Evolutionary conservation across 2,113 vertebrate genomes (phyloP), one percentile per base, ranked within the genome.

Genomic region (Charadrius vociferus): DNA sequence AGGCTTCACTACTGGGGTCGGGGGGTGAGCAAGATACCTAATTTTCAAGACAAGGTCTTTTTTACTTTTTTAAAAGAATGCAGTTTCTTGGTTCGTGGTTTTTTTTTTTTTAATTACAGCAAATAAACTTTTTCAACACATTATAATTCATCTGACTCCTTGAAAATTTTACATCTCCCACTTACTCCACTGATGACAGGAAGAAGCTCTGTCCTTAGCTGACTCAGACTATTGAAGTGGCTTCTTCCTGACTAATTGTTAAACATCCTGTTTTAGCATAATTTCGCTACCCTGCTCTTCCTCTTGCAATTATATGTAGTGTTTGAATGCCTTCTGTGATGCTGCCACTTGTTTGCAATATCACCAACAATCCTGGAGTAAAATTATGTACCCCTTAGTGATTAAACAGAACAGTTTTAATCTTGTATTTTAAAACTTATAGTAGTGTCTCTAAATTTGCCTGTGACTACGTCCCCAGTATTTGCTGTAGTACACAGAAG

Each of bases 391-490:
- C 10, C 22, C 34, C 16, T 61, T 52, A 68, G 8, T 36, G 12
- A 58, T 66, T 84, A 62, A 47, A 36, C 50, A 58, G 30, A 43
- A 70, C 22, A 34, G 24, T 67, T 89, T 73, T 78, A 37, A 43
- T 62, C n/a, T 77, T 14, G 1, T 32, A 22, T 34, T 78, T 78
- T 34, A 50, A 94, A 96, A 78, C 32, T 24, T 30, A 45, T 16
- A 83, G 10, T 30, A 86, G 9, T 9, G 27, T 7, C 19, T 63
- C 49, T 49, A 45, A 62, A 63, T 79, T 73, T 87, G 14, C 45
- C 43, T 49, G 10, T 79, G 41, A 84, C 37, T 58, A n/a, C 0
- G 0, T 26, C 21, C 32, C 11, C n/a, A 47, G 9, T 59, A 84
- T 79, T 79, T 85, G 24, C 26, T 85, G 23, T 30, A 75, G 9